Evolutionary conservation across 92 coral and sea anemone genomes (phyloP), one percentile per base, ranked within the genome.

Genomic region (Parazoanthus darwini): DNA sequence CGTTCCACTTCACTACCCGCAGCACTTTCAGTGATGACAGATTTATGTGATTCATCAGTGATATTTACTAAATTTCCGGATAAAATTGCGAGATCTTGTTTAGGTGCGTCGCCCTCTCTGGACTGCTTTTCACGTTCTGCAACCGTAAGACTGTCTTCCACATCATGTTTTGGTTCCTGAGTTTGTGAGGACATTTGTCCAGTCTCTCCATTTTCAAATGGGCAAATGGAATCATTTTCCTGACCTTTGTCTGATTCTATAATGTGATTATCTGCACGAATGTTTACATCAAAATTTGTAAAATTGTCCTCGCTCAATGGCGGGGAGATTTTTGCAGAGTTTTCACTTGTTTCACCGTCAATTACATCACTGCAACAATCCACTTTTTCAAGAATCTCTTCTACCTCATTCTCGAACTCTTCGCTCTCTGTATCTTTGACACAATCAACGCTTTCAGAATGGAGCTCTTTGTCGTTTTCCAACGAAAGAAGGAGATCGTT

Each of bases 391-490:
- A 84, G 68, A 84, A 84, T 84, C 26, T 71, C 77, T 8, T 84
- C 87, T 22, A 84, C 78, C 42, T 71, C 78, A 71, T 84, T 46
- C 87, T 84, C 87, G 23, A 84, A 43, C 42, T 84, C 87, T 48
- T 71, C 87, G 22, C 67, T 70, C n/a, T 84, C 79, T 3, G 46
- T 84, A 71, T 71, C 44, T 22, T 2, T 9, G 39, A 33, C 44
- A 36, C 14, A 36, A 74, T 74, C 79, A 22, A 48, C 83, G 46
- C 83, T 50, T 79, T 54, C 46, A 15, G 67, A 48, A 48, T 84
- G 29, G 29, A 44, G 68, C 36, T 48, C 67, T 26, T 71, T 75
- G 67, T 29, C 67, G 68, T 71, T 29, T 25, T 70, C 26, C 46
- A 25, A 44, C 22, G 67, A 51, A 54, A 44, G 37, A 70, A 68